A percentile compares a stretch with the other conserved stretches of the same genome.
These are phyloP conservation scores for Cerastis rubricosa DNA, from an alignment of 2,888 invertebrate species.

Conservation along the genomic window DNA sequence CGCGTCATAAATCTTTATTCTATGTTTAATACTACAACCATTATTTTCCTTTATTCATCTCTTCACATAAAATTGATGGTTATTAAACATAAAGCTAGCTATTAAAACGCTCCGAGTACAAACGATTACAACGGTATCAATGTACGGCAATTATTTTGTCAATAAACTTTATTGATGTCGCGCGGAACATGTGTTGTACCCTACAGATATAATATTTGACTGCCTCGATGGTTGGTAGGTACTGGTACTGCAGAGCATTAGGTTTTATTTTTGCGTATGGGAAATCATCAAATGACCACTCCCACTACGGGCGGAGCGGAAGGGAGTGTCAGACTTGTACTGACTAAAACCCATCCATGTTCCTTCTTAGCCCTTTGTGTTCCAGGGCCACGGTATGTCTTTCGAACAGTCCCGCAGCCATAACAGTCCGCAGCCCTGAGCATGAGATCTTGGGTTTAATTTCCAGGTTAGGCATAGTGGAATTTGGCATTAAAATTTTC, in stretches of 20 bases:
- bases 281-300: too few relatives aligned
- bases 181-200: slow-evolving; percentile 33
- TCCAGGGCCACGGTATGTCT: too few relatives aligned
- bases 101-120: slow-evolving; percentile 30
- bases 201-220: not conserved
- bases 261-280: not conserved
- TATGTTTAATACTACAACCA: not conserved
- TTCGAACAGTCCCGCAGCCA: too few relatives aligned
- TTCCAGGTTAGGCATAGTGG: too few relatives aligned
- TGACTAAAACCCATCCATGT: too few relatives aligned
- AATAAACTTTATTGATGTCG: slow-evolving; percentile 44
- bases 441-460: too few relatives aligned
- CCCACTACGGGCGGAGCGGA: too few relatives aligned
- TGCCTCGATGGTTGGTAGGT: too few relatives aligned
- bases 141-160: slow-evolving; percentile 52
- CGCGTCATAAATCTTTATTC: not conserved
- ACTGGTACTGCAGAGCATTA: not conserved
- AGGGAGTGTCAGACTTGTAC: too few relatives aligned
- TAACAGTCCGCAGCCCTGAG: too few relatives aligned
- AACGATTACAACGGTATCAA: slow-evolving; percentile 24
- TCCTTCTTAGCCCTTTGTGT: too few relatives aligned
- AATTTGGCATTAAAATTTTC: too few relatives aligned
- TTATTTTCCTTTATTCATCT: not conserved
- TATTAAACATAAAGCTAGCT: slow-evolving; percentile 30
- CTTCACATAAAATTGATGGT: slow-evolving; percentile 15